A percentile compares a stretch with the other conserved stretches of the same genome.
These are phyloP conservation scores for Coracopsis vasa DNA, from an alignment of 2,113 vertebrate species.

Conservation along the genomic window DNA sequence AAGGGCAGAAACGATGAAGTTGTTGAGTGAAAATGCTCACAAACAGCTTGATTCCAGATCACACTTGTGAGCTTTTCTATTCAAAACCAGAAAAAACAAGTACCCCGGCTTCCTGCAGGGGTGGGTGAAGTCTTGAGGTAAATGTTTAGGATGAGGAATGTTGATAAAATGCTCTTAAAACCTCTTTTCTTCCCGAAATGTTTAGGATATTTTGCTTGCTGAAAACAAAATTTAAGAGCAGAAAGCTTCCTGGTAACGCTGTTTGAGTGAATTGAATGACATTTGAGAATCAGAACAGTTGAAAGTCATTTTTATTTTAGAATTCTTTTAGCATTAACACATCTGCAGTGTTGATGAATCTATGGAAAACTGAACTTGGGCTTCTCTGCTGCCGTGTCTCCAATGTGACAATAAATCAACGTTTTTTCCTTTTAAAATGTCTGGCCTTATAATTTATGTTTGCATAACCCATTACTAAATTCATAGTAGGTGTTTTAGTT, in stretches of 20 bases:
- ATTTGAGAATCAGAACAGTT: conserved; percentile 42
- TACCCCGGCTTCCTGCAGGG: background rate
- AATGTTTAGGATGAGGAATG: background rate
- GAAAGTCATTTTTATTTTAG: conserved; percentile 69
- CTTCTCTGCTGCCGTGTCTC: conserved; percentile 83
- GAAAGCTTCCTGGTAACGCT: background rate
- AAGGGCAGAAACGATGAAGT: background rate
- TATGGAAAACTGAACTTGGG: conserved; percentile 87
- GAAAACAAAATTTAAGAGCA: background rate
- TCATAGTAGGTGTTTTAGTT: conserved; percentile 87
- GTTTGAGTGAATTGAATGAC: conserved; percentile 59
- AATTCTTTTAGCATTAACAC: conserved; percentile 86
- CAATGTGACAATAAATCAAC: conserved; percentile 85
- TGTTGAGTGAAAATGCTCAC: background rate
- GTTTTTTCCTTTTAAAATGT: conserved; percentile 88
- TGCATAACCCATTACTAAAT: conserved; percentile 88
- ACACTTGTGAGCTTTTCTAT: background rate
- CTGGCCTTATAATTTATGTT: conserved; percentile 90
- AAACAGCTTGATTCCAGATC: background rate
- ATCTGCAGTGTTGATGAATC: conserved; percentile 83
- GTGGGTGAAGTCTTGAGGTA: background rate
- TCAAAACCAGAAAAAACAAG: background rate
- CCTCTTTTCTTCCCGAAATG: background rate
- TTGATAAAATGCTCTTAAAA: background rate
- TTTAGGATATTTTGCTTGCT: background rate